phyloP scores from a whole-genome alignment of 2,888 invertebrate species.

The Pristionchus mayeri region DNA sequence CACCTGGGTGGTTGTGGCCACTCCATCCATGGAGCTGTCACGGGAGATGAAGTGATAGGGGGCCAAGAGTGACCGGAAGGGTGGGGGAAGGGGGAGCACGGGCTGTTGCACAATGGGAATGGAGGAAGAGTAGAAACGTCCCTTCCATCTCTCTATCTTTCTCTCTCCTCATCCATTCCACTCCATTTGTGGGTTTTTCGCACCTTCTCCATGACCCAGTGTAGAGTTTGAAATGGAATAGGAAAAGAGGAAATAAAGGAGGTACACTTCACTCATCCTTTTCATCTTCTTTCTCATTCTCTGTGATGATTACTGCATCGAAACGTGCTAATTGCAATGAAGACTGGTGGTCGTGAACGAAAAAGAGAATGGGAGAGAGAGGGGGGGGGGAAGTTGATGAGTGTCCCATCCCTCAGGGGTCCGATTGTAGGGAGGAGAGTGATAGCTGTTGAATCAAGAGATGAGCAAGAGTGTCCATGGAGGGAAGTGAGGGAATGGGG shows the following conservation, averaged over 20 bases:
- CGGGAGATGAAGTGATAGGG: background rate
- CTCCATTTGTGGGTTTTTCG: slow-evolving; percentile 38
- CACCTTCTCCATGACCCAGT: slow-evolving; percentile 25
- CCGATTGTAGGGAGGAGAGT: background rate
- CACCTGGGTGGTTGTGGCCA: slow-evolving; percentile 41
- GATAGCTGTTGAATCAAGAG: slow-evolving; percentile 9
- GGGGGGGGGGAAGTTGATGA: background rate
- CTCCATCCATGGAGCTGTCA: background rate
- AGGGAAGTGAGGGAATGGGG: background rate
- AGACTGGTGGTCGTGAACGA: slow-evolving; percentile 16
- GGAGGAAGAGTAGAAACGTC: background rate
- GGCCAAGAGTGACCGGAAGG: slow-evolving; percentile 10
- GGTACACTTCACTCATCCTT: background rate
- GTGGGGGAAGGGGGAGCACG: background rate
- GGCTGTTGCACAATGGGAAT: slow-evolving; percentile 37
- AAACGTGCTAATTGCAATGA: slow-evolving; percentile 39
- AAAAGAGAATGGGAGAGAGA: slow-evolving; percentile 13
- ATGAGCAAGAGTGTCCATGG: background rate
- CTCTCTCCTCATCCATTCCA: slow-evolving; percentile 25
- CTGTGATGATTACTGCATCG: slow-evolving; percentile 10
- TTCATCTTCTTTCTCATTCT: slow-evolving; percentile 18
- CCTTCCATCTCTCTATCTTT: background rate
- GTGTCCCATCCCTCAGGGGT: background rate
- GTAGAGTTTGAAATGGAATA: slow-evolving; percentile 36
- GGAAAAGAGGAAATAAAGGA: background rate